Base-by-base conservation (phyloP, 2,888 invertebrate genomes). In the Sphaerophoria taeniata region DNA sequence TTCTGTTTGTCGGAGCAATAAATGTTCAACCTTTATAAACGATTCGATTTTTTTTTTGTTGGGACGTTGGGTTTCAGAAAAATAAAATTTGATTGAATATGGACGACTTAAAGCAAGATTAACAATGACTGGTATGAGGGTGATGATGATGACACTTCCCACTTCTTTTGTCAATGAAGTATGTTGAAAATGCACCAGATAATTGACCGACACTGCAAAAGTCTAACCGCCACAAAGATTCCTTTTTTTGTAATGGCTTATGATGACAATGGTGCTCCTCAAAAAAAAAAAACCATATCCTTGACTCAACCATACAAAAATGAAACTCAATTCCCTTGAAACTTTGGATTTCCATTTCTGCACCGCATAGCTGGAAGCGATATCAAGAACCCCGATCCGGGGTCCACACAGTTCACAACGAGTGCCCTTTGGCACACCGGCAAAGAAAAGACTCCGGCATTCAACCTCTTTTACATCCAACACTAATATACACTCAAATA, bases 261-360 rank as follows among this genome's bases (percentile, higher is more conserved):
- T 76, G 56, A 75, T 45, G 73, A 70, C 70, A 65, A 61, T 58
- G 31, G 12, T 36, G 24, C 39, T 2, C 12, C 43, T 11, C 6
- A 60, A 43, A 51, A 51, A 49, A 49, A n/a, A 47, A 49, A 60
- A 39, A 39, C 9, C 0, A 11, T n/a, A 53, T 67, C 67, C 67
- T 67, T 67, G 53, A 74, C 58, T 47, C 53, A 60, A 51, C 6
- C 53, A 49, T 78, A 58, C 24, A 24, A 24, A 24, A 24, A 24
- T 2, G 24, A 24, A 24, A 24, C 63, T 67, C 63, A 43, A 55
- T 72, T 71, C 60, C 63, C 58, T 76, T 76, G 33, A 76, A 76
- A 65, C 67, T 80, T 55, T 65, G 55, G 70, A 84, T 67, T 84
- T 75, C 72, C 75, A 84, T 80, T 84, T 81, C 60, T 81, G 43